Evolutionary conservation across 2,888 invertebrate species (phyloP), one percentile per base, ranked within the genome.

Genomic region (Agrenia bidenticulata): DNA sequence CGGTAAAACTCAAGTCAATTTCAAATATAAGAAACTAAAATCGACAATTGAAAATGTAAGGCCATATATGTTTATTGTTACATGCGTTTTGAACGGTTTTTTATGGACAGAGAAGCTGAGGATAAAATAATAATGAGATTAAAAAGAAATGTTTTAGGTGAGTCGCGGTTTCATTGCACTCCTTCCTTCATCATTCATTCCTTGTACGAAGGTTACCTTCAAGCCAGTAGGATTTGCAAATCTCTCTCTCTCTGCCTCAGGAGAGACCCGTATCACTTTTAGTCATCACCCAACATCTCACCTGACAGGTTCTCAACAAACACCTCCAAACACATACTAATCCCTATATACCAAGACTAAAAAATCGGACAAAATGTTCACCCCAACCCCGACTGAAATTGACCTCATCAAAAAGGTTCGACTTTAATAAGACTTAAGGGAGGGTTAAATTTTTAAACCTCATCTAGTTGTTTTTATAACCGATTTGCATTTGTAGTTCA

Each of bases 401-500:
- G 45, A 45, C 9, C 9, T 15, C 45, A 19, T 45, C 45, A 15
- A 45, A 15, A 45, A 45, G 45, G 45, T 45, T 9, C n/a, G 45
- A 9, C 15, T 45, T 15, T 32, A n/a, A 26, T 27, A n/a, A n/a
- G n/a, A n/a, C 15, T 23, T 19, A 32, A 56, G 15, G 9, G 4
- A 7, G 19, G n/a, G 56, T 27, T 45, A 15, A 17, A 45, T 45
- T 32, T 32, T 11, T 32, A 32, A 11, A 32, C 4, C 32, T 32
- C 32, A n/a, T 45, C 15, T 45, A 15, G 4, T 45, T 45, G n/a
- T 17, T n/a, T 45, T 45, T n/a, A 45, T 45, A 5, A 39, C 39
- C 7, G n/a, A 45, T 4, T 45, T 19, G 19, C n/a, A 17, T 63
- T 61, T 42, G 21, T 56, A 59, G 65, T 57, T 51, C 53, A 59